Evolutionary conservation across 2,113 vertebrate species (phyloP).

Genomic region (Chinchilla lanigera): DNA sequence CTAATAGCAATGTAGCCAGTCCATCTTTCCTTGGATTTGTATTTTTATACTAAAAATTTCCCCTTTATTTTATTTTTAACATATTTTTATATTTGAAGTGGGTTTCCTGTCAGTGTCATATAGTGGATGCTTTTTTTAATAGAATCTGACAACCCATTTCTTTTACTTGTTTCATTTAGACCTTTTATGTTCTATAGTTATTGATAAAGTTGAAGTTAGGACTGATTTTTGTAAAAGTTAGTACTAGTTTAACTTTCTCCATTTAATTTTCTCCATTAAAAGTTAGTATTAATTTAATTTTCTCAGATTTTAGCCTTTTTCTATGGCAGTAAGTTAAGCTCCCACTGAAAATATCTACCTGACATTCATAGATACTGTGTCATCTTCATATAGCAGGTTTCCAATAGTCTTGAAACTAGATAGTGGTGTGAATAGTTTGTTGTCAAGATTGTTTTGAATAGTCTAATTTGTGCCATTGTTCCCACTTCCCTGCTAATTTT

Average conservation of each 20-base stretch:
- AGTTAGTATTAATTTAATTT: too few relatives aligned
- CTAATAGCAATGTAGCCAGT: background rate
- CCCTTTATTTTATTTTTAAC: background rate
- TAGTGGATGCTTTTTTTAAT: background rate
- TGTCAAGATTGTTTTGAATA: background rate
- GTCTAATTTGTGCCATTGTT: background rate
- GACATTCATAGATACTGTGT: background rate
- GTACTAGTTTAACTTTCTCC: background rate
- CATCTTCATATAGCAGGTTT: background rate
- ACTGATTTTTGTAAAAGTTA: background rate
- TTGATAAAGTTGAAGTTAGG: background rate
- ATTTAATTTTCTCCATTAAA: too few relatives aligned
- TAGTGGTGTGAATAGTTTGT: background rate
- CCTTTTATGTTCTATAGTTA: background rate
- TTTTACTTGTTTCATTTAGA: background rate
- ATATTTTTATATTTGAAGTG: background rate
- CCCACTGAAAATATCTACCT: background rate
- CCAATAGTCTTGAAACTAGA: background rate
- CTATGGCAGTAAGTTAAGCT: background rate
- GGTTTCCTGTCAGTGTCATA: background rate
- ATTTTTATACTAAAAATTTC: background rate
- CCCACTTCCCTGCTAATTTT: background rate
- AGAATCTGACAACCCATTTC: background rate
- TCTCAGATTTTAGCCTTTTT: background rate
- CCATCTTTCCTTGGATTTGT: background rate